A percentile compares a stretch with the other conserved stretches of the same genome.
Conservation (phyloP, 2,113 vertebrate species). For the Suncus etruscus region DNA sequence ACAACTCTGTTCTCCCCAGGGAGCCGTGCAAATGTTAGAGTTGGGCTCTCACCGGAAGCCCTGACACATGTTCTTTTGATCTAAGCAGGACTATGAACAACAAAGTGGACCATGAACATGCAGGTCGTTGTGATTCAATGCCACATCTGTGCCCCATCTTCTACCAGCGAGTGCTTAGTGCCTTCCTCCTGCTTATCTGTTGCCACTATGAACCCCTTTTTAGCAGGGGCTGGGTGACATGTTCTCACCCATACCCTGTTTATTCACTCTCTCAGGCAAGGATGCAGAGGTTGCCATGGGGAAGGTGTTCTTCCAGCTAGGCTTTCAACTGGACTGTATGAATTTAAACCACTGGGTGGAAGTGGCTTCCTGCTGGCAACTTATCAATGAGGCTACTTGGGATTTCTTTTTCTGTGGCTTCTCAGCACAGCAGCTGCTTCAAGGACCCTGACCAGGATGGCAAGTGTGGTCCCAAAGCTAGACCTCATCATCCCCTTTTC, state of each 20-base stretch:
- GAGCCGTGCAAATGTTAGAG: background rate
- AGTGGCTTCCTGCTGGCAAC: background rate
- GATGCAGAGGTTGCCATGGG: background rate
- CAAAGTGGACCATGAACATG: background rate
- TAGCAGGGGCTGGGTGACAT: accelerated
- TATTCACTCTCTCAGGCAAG: too few species aligned
- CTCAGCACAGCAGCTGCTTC: too few species aligned
- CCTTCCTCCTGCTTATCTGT: background rate
- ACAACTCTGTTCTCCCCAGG: slow-evolving; percentile 4
- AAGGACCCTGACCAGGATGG: background rate
- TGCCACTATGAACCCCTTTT: background rate
- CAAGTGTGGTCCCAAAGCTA: too few species aligned
- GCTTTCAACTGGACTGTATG: background rate
- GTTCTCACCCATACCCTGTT: background rate
- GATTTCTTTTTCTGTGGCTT: background rate
- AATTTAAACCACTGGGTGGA: background rate
- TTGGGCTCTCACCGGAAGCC: background rate
- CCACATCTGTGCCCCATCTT: background rate
- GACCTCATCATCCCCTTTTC: too few species aligned
- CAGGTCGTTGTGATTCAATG: background rate
- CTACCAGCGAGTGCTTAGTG: background rate
- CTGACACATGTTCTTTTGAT: background rate
- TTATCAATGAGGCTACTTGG: background rate
- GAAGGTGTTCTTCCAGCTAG: background rate
- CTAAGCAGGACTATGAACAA: background rate